Evolutionary conservation across 2,888 invertebrate species (phyloP).

Genomic region (Brachycybe producta): DNA sequence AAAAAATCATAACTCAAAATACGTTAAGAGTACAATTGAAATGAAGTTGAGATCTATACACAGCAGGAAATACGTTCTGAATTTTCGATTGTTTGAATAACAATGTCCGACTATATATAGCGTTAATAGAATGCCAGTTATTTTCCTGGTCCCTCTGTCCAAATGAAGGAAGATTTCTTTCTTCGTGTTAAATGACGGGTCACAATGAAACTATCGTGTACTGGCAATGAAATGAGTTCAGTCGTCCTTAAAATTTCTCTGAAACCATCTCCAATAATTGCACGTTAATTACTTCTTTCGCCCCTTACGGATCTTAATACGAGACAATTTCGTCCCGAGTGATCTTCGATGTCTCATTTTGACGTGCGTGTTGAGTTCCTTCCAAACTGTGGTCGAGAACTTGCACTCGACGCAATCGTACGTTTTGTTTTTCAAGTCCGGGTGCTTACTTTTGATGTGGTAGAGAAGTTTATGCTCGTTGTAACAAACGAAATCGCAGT

Average conservation of each 20-base stretch:
- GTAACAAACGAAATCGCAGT: conserved; percentile 20
- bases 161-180: no score
- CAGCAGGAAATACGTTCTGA: no score
- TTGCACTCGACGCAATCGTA: conserved; percentile 24
- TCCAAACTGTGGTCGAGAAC: conserved; percentile 24
- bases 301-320: no score
- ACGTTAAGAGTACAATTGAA: no score
- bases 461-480: conserved; percentile 26
- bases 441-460: conserved; percentile 25
- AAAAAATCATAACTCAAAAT: no score
- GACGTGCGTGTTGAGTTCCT: conserved; percentile 26
- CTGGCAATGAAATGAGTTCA: conserved; percentile 25
- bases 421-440: conserved; percentile 12
- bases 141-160: no score
- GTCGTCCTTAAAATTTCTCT: background rate
- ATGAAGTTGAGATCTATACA: no score
- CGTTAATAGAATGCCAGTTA: no score
- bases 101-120: no score
- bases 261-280: conserved; percentile 2
- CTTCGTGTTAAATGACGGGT: no score
- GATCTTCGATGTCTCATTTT: conserved; percentile 26
- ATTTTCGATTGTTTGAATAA: no score
- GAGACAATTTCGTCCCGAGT: no score
- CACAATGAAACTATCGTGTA: conserved; percentile 25
- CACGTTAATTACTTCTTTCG: conserved; percentile 20